A percentile compares a stretch with the other conserved stretches of the same genome.
Evolutionary conservation across 2,797 vertebrate species (phyloP).

Genomic region (Silurus aristotelis): DNA sequence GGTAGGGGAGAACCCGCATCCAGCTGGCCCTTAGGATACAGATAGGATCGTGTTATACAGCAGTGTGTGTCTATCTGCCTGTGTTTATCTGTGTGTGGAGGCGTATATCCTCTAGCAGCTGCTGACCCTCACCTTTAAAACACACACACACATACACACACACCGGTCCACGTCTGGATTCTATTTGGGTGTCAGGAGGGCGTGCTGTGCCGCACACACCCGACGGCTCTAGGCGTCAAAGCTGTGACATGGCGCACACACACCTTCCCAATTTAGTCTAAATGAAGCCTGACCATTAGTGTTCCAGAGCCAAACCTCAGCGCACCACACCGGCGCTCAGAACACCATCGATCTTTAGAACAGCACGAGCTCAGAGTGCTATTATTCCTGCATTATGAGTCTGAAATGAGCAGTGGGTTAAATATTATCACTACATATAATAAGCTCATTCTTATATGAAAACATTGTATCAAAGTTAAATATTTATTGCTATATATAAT

Average conservation of each 20-base stretch:
- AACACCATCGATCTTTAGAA: conserved; percentile 55
- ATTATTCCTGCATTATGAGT: conserved; percentile 40
- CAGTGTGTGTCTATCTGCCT: conserved; percentile 8
- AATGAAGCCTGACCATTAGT: conserved; percentile 56
- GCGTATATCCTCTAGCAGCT: conserved; percentile 46
- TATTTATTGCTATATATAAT: no score
- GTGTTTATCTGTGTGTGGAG: conserved; percentile 15
- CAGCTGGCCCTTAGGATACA: conserved; percentile 22
- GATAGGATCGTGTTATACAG: conserved; percentile 35
- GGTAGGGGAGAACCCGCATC: conserved; percentile 39
- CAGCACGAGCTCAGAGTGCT: conserved; percentile 36
- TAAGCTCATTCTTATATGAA: neutral
- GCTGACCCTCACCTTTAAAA: conserved; percentile 51
- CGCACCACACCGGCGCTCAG: conserved; percentile 36
- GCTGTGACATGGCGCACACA: conserved; percentile 52
- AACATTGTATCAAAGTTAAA: no score
- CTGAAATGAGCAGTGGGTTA: neutral
- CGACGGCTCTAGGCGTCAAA: conserved; percentile 59
- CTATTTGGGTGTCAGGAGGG: conserved; percentile 53
- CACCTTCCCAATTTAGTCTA: conserved; percentile 55
- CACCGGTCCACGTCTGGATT: conserved; percentile 53
- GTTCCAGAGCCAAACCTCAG: conserved; percentile 35
- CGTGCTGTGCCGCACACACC: conserved; percentile 36
- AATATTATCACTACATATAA: neutral
- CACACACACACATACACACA: conserved; percentile 38